These are phyloP conservation scores for Gila robusta DNA, from an alignment of 2,797 vertebrate genomes.

Conservation along the genomic window DNA sequence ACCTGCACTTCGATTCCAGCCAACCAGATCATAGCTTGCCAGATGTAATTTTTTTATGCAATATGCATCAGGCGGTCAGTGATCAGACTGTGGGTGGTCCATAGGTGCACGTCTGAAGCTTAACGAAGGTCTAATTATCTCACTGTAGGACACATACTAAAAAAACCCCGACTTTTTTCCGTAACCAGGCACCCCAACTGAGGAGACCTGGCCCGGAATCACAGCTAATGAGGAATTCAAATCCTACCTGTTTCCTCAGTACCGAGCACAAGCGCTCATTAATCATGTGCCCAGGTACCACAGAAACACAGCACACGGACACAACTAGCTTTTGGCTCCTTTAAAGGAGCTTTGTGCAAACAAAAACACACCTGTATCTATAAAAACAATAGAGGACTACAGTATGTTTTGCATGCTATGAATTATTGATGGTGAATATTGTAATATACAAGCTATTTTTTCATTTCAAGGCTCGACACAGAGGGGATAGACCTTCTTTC, in stretches of 20 bases:
- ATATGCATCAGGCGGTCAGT: conserved; percentile 1
- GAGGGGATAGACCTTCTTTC: conserved; percentile 90
- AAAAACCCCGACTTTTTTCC: background rate
- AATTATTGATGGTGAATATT: conserved; percentile 19
- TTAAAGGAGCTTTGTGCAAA: background rate
- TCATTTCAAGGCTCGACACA: conserved; percentile 85
- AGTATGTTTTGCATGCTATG: background rate
- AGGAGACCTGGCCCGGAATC: conserved; percentile 81
- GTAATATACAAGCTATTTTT: background rate
- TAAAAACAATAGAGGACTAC: background rate
- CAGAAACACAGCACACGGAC: conserved; percentile 11
- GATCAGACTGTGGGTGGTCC: background rate
- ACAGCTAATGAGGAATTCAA: conserved; percentile 79
- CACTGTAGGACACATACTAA: conserved; percentile 20
- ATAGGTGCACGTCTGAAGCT: background rate
- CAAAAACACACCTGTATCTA: conserved; percentile 20
- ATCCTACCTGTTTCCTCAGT: conserved; percentile 82
- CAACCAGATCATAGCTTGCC: conserved; percentile 11
- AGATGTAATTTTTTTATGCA: background rate
- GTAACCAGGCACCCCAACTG: conserved; percentile 78
- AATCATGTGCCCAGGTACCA: conserved; percentile 85
- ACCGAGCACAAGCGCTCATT: conserved; percentile 80
- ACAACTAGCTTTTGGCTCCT: conserved; percentile 13
- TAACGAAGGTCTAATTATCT: conserved; percentile 20
- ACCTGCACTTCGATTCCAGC: background rate